Evolutionary conservation across 2,888 invertebrate genomes (phyloP).

Genomic region (Melanostoma mellinum): DNA sequence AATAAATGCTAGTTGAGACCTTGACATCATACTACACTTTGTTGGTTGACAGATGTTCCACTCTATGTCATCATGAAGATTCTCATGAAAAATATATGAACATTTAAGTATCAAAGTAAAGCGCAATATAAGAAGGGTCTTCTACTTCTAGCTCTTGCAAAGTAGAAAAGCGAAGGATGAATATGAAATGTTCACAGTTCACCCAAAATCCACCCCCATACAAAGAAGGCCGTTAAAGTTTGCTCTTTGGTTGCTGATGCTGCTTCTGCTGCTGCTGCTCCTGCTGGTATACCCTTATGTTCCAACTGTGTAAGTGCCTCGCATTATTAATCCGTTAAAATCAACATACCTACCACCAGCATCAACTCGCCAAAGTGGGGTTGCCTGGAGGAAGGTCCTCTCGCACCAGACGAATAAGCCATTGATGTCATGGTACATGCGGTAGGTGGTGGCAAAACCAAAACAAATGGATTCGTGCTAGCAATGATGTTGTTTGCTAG

Average conservation of each 20-base stretch:
- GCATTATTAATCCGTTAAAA: slow-evolving; percentile 72
- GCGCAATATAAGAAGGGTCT: slow-evolving; percentile 31
- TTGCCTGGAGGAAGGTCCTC: slow-evolving; percentile 10
- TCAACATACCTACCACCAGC: slow-evolving; percentile 70
- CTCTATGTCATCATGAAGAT: slow-evolving; percentile 48
- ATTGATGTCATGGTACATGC: slow-evolving; percentile 6
- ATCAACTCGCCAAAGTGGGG: slow-evolving; percentile 8
- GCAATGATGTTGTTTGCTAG: slow-evolving; percentile 62
- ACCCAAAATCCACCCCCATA: slow-evolving; percentile 22
- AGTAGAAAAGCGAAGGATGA: slow-evolving; percentile 14
- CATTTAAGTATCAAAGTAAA: slow-evolving; percentile 44
- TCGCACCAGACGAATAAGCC: slow-evolving; percentile 47
- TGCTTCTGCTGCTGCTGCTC: slow-evolving; percentile 3
- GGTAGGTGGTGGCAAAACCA: slow-evolving; percentile 64
- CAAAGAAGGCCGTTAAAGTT: slow-evolving; percentile 34
- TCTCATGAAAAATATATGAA: slow-evolving; percentile 53
- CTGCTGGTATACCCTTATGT: slow-evolving; percentile 42
- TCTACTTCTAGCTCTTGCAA: not conserved
- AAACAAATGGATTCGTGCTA: slow-evolving; percentile 70
- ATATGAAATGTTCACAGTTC: not conserved
- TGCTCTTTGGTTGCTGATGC: slow-evolving; percentile 47
- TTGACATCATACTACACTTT: slow-evolving; percentile 14
- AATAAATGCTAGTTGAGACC: not conserved
- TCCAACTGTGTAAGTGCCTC: slow-evolving; percentile 59
- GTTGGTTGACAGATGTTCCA: slow-evolving; percentile 57